These are phyloP conservation scores for Cephus spinipes DNA, from an alignment of 2,888 invertebrate species.

Conservation along the genomic window DNA sequence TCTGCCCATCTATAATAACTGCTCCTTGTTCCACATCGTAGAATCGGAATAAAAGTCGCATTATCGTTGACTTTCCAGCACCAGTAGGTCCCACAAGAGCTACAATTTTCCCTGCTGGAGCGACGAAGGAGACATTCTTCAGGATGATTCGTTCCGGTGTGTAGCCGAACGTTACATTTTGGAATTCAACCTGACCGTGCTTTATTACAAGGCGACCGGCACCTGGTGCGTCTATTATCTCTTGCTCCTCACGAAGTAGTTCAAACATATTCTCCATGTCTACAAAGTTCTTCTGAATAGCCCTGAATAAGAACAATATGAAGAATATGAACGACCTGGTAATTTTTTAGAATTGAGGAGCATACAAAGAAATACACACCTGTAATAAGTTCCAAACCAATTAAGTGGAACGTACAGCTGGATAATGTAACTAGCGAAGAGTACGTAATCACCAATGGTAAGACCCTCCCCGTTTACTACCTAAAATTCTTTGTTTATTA, in stretches of 20 bases:
- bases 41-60: slow-evolving; percentile 94
- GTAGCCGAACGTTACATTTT: slow-evolving; percentile 91
- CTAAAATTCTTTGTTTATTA: slow-evolving; percentile 28
- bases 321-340: not conserved
- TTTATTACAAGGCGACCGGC: slow-evolving; percentile 79
- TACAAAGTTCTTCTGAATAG: slow-evolving; percentile 96
- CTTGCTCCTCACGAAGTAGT: slow-evolving; percentile 86
- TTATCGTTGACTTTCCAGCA: slow-evolving; percentile 95
- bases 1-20: slow-evolving; percentile 89
- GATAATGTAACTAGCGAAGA: slow-evolving; percentile 94
- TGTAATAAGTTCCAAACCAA: slow-evolving; percentile 98
- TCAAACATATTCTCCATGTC: slow-evolving; percentile 99
- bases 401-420: slow-evolving; percentile 96
- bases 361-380: slow-evolving; percentile 68
- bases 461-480: slow-evolving; percentile 74
- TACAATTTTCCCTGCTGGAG: slow-evolving; percentile 86
- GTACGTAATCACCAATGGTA: slow-evolving; percentile 94
- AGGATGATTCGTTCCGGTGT: slow-evolving; percentile 81
- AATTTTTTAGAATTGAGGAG: not conserved
- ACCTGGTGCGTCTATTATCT: slow-evolving; percentile 86
- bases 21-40: slow-evolving; percentile 93
- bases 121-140: slow-evolving; percentile 81
- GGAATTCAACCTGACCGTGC: slow-evolving; percentile 86
- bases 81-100: slow-evolving; percentile 91
- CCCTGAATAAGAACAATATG: slow-evolving; percentile 70